Evolutionary conservation across 2,113 vertebrate genomes (phyloP), one percentile per base, ranked within the genome.

Genomic region (Dunckerocampus dactyliophorus): DNA sequence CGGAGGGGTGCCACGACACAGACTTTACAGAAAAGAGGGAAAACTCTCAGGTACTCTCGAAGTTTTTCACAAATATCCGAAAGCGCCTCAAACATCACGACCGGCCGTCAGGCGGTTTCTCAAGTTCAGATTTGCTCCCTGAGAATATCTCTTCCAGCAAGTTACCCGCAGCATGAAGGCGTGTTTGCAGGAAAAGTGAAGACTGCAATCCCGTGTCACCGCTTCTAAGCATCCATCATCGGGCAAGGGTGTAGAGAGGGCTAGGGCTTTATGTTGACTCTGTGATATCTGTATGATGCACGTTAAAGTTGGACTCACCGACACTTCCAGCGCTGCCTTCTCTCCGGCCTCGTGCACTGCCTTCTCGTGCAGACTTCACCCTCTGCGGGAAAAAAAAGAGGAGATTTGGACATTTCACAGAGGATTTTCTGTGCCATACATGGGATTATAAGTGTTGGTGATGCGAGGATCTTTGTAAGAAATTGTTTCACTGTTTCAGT

Each of bases 331-430:
- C 88, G 51, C 89, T 95, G 49, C 93, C 92, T 22, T 98, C 95
- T 46, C 71, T 46, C 14, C 87, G 92, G 65, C 90, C 61, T 1
- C 92, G 91, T 21, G 89, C 91, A 0, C 92, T 93, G 86, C 92
- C 81, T 39, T 98, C 95, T 69, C 94, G 89, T 47, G 93, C 93
- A 0, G 96, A 97, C 68, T 91, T 96, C 59, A 94, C 80, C 71
- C 94, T 93, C 97, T 98, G 79, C n/a, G 54, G 47, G 56, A 14
- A 62, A 24, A 80, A 11, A 66, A 28, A 28, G 7, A 4, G 39
- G 13, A 17, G 34, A 7, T 16, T 1, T 15, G 47, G 53, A 14
- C 9, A 19, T 55, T 43, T n/a, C 31, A 37, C 28, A 53, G 24
- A 5, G 10, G 0, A 9, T 39, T 43, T 43, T 43, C 3, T 14